phyloP scores from a whole-genome alignment of 2,797 vertebrate genomes.

The Enteromius afrohamiltoni region DNA sequence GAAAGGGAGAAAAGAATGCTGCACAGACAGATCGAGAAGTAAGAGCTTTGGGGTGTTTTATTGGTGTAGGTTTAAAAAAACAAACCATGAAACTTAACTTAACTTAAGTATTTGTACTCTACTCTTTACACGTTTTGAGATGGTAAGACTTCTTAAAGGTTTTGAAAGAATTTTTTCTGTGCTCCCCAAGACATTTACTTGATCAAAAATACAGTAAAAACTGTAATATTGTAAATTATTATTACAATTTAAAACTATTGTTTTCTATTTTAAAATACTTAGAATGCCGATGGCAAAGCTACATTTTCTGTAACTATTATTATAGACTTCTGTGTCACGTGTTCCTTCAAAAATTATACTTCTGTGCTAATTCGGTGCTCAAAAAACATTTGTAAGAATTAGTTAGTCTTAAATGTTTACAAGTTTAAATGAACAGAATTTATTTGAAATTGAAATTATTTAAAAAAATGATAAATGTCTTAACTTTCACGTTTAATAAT shows the following conservation, averaged over 20 bases:
- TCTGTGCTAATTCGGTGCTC: no score
- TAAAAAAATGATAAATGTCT: not conserved
- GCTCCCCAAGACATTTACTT: not conserved
- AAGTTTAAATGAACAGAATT: not conserved
- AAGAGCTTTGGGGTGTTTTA: conserved; percentile 61
- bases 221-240: not conserved
- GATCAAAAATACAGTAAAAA: not conserved
- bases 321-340: not conserved
- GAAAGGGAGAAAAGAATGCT: conserved; percentile 73
- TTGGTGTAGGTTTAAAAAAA: not conserved
- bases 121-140: not conserved
- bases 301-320: not conserved
- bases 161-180: not conserved
- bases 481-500: not conserved
- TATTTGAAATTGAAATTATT: not conserved
- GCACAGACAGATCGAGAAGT: conserved; percentile 75
- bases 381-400: not conserved
- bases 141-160: not conserved
- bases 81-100: not conserved
- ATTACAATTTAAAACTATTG: not conserved
- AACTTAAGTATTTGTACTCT: not conserved
- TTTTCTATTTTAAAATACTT: not conserved
- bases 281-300: not conserved
- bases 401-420: not conserved
- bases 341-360: not conserved